Base-by-base conservation (phyloP, 2,113 vertebrate species). In the Cavia aperea region DNA sequence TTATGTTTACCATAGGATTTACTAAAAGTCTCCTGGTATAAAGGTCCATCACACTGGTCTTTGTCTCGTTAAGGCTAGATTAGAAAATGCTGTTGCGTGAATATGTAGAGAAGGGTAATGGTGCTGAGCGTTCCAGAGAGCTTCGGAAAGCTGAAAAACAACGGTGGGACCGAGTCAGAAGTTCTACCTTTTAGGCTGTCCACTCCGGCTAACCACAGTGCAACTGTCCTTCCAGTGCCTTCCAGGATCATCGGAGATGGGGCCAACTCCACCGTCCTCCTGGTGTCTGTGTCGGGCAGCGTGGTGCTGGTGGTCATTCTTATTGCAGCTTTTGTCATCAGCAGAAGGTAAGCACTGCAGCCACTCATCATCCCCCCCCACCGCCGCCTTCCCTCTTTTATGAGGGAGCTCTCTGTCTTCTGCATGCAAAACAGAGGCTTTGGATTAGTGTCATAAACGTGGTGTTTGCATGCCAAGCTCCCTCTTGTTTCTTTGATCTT, bases 221-320 rank as follows among this genome's bases (percentile, higher is more conserved):
- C 89, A 5, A 39, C 82, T 95, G 93, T 96, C 94, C 15, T 96
- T 96, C 96, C 90, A 99, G 99, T 99, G 96, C 98, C 99, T 89
- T 99, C 99, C 94, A 98, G 99, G 79, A 98, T 99, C 95, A 99
- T 99, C 29, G 99, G 99, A 0, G 99, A 99, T 60, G 99, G 99
- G 33, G 98, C 99, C 95, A 99, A 98, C 97, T 99, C 99, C 93
- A 99, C 99, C 0, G 98, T 99, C 87, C 97, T 99, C 7, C 98
- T 99, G 97, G 98, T 99, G 94, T 99, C 99, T 0, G 99, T 99
- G 95, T 98, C 99, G 6, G 98, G 99, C 97, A 99, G 99, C 70
- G 98, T 99, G 96, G 99, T 99, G 92, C 98, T 99, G 4, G 98
- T 99, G 97, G 98, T 99, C 97, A 99, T 99, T 97, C 98, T 99